Evolutionary conservation across 1,140 invertebrate species (phyloP).

Genomic region (Trichomalopsis sarcophagae): DNA sequence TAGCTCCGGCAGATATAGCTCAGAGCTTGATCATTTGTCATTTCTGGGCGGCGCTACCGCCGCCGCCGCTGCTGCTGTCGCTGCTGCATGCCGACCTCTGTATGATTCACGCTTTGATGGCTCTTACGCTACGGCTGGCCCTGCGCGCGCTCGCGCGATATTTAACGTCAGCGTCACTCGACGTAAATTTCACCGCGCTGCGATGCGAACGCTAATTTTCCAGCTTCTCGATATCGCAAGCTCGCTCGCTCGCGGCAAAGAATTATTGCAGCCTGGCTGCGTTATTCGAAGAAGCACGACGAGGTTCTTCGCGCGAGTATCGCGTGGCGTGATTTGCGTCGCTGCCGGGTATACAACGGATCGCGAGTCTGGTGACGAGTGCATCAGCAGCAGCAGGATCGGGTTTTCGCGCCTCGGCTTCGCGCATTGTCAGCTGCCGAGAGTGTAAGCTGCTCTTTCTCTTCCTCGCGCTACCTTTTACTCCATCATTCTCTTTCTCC

Average conservation of each 20-base stretch:
- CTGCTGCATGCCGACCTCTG: background rate
- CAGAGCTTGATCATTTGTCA: slow-evolving; percentile 37
- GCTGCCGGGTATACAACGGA: no score
- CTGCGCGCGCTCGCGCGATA: background rate
- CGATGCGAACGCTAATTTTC: slow-evolving; percentile 8
- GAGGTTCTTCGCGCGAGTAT: slow-evolving; percentile 7
- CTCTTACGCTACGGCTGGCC: slow-evolving; percentile 22
- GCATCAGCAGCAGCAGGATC: background rate
- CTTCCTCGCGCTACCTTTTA: slow-evolving; percentile 51
- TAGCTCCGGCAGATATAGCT: slow-evolving; percentile 36
- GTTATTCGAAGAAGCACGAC: background rate
- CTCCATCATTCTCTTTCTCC: slow-evolving; percentile 17
- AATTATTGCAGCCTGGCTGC: background rate
- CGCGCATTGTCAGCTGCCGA: slow-evolving; percentile 14
- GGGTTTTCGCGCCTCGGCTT: background rate
- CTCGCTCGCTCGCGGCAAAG: background rate
- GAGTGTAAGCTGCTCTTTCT: background rate
- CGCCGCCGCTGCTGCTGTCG: slow-evolving; percentile 14
- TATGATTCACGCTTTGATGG: slow-evolving; percentile 42
- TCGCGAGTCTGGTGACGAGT: background rate
- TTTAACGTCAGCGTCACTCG: slow-evolving; percentile 24
- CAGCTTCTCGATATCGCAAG: slow-evolving; percentile 2
- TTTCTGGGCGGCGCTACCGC: slow-evolving; percentile 31
- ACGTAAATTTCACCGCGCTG: background rate
- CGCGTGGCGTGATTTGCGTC: background rate